These are phyloP conservation scores for Diachasma alloeum DNA, from an alignment of 1,140 invertebrate genomes.

Conservation along the genomic window DNA sequence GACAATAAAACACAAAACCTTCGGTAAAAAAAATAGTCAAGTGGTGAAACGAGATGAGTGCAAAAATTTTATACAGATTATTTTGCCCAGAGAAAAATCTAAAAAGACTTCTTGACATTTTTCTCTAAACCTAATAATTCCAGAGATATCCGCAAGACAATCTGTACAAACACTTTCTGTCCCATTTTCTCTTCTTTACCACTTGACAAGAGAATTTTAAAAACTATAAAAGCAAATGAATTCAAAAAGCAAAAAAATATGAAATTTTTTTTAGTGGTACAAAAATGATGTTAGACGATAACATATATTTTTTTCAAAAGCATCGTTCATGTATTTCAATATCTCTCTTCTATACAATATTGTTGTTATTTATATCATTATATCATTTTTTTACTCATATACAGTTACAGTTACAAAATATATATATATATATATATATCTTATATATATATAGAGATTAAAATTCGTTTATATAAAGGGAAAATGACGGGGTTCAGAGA, in stretches of 20 bases:
- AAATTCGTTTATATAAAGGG: constrained; percentile 52
- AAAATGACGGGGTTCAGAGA: constrained; percentile 23
- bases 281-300: constrained; percentile 64
- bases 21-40: background rate
- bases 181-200: background rate
- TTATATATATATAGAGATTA: constrained; percentile 51
- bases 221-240: constrained; percentile 12
- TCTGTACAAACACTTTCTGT: background rate
- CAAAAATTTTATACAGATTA: background rate
- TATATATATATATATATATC: constrained; percentile 50
- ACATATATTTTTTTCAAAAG: constrained; percentile 59
- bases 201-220: background rate
- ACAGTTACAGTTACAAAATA: constrained; percentile 63
- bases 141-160: background rate
- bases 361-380: constrained; percentile 58
- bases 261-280: constrained; percentile 52
- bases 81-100: background rate
- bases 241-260: constrained; percentile 10
- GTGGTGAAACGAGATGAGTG: background rate
- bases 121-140: background rate
- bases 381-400: constrained; percentile 49
- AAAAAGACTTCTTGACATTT: background rate
- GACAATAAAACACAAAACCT: background rate
- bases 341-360: constrained; percentile 65
- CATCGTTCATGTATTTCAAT: constrained; percentile 66